Conservation (phyloP, 2,888 invertebrate species). For the Diarsia mendica region DNA sequence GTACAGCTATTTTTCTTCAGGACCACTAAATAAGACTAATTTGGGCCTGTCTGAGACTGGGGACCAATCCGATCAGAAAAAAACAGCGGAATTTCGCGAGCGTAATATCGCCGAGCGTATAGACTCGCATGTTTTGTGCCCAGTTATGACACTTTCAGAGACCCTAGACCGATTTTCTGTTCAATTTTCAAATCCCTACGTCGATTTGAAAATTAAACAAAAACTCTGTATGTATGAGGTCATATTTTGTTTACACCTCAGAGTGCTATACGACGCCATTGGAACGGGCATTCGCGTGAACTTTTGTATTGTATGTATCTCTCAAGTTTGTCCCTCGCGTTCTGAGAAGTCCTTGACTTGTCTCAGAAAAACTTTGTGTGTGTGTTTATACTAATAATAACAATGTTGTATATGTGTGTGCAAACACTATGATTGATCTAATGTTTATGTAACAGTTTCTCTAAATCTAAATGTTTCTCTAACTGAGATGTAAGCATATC, state of each 20-base stretch:
- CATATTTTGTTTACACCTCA: no score
- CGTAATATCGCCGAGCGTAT: no score
- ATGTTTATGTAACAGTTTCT: slow-evolving; percentile 22
- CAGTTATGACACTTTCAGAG: no score
- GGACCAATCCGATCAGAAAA: background rate
- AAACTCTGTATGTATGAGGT: no score
- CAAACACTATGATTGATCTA: slow-evolving; percentile 26
- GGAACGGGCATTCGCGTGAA: background rate
- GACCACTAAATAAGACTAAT: slow-evolving; percentile 24
- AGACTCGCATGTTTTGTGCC: no score
- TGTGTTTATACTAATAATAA: background rate
- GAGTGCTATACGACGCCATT: background rate
- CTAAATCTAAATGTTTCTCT: slow-evolving; percentile 10
- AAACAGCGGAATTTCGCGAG: background rate
- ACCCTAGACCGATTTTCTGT: no score
- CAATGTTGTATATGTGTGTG: slow-evolving; percentile 5
- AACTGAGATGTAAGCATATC: slow-evolving; percentile 12
- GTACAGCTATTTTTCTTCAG: background rate
- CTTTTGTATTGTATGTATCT: no score
- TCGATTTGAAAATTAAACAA: no score
- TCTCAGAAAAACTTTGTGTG: background rate
- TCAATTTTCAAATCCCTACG: no score
- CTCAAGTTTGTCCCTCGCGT: background rate
- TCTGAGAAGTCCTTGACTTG: background rate
- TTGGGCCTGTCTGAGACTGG: background rate